Evolutionary conservation across 2,113 vertebrate genomes (phyloP), one percentile per base, ranked within the genome.

Genomic region (Perognathus longimembris): DNA sequence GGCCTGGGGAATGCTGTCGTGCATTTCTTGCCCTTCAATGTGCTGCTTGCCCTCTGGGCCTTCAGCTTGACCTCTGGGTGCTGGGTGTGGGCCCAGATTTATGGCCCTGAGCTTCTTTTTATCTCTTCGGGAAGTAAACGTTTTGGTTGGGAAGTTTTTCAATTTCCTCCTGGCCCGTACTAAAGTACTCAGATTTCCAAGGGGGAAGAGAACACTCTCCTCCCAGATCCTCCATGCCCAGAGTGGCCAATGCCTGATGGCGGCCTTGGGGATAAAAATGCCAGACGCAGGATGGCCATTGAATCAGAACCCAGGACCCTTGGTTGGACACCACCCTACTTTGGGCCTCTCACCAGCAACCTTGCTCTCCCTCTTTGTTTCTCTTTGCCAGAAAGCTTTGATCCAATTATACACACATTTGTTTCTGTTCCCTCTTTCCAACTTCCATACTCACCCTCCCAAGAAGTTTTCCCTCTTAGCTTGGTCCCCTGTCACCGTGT

Each of bases 141-240:
- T 96, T 96, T 96, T 96, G 97, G 79, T 97, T 97, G 95, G 96
- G 89, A 97, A 94, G 95, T 93, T 96, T 97, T 96, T 92, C 97
- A 97, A 96, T 97, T 97, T 97, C 96, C 97, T 97, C 97, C 95
- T 89, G 89, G 88, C 92, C 87, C 96, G 88, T 34, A 87, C 94
- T 86, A 83, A 91, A 94, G 63, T 0, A 42, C 94, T 97, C 94
- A 89, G 90, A 93, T 97, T 97, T 97, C 96, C 85, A 77, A 83
- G 89, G 94, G 69, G 1, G 81, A 85, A 63, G 82, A 69, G 42
- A 89, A 40, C n/a, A 92, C 50, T 70, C 61, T 88, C 36, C 76
- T 73, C 57, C 0, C 6, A 17, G 61, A 67, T 38, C 80, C 59
- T 76, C 34, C 1, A 10, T 4, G 70, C 70, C 42, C 4, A 79